Base-by-base conservation (phyloP, 2,888 invertebrate genomes). In the Uloborus plumipes region DNA sequence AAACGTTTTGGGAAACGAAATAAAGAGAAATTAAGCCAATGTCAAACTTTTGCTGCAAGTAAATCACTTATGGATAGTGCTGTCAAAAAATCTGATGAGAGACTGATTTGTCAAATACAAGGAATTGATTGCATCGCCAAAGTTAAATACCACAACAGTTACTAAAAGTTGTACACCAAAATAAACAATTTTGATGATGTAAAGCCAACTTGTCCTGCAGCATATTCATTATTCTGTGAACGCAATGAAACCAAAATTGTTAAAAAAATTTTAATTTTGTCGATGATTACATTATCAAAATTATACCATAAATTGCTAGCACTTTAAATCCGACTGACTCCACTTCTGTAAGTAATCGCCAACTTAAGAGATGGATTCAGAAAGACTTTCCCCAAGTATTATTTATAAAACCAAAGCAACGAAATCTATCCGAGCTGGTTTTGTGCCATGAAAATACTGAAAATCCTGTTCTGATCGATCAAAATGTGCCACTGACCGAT, bases 111-210 rank as follows among this genome's bases (percentile, higher is more conserved):
- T 20, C 15, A 59, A 20, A 59, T 59, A 20, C 20, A 59, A 15
- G 18, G 20, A 11, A 59, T 59, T 20, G 59, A 59, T 20, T 59
- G 59, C 26, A 59, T 59, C 7, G 15, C 59, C 6, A 59, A 59
- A 20, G 22, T 59, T 4, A 59, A 59, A 15, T 59, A 59, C n/a
- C 59, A 59, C 22, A 13, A 59, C 20, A 59, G 59, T 22, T 59
- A 26, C 26, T 59, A 59, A 11, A 18, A 20, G 14, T 20, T 15
- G 14, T 59, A 59, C 59, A 59, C n/a, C 14, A 59, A 59, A 59
- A 7, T 15, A 20, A 20, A 59, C 20, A 11, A 3, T 59, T 11
- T 7, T 11, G 7, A 7, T 7, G 11, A 11, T 55, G 7, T 15
- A 16, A 16, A 55, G 55, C 11, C 16, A 7, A 16, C 16, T 55